Base-by-base conservation (phyloP, 2,888 invertebrate genomes). In the Reticulitermes lucifugus region DNA sequence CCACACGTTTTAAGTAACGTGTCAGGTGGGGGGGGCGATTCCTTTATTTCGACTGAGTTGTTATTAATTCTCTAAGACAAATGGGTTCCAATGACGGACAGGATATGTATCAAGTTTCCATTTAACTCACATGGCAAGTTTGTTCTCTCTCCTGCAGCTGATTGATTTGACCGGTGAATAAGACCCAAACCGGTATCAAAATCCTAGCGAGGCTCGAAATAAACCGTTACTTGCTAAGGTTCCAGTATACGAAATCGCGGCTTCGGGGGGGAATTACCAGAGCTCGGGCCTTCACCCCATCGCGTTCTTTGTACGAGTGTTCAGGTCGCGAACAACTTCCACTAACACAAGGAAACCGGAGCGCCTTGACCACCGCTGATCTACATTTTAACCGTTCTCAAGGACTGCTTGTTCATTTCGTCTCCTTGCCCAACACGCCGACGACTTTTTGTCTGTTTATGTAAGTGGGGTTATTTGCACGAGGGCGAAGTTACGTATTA, bases 331-430 rank as follows among this genome's bases (percentile, higher is more conserved):
- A 29, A 43, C 77, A 46, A 41, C 41, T n/a, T 4, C 77, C 77
- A 2, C 4, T 12, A 46, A 9, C 9, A 46, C 46, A 25, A 10
- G 79, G 25, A 35, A 59, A 55, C 79, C 79, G 18, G 79, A 25
- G 6, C 51, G 35, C 79, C 79, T 79, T 79, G 79, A 25, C 79
- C 46, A 43, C 79, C 22, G 55, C 22, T 35, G 79, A 55, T 79
- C 79, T 41, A 79, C 55, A 55, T 79, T 79, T 35, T 51, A 79
- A 51, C 79, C 25, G 59, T 51, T 79, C 79, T 35, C 79, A 73
- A 73, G 73, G 73, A 73, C 22, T 35, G 41, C 73, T 35, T 73
- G 41, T 73, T 41, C 21, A 73, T 21, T 73, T 41, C 73, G 9
- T 73, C 29, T 35, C 41, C 73, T 73, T 41, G 73, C 35, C 35